Evolutionary conservation across 1,140 invertebrate genomes (phyloP).

Genomic region (Tenebrio molitor): DNA sequence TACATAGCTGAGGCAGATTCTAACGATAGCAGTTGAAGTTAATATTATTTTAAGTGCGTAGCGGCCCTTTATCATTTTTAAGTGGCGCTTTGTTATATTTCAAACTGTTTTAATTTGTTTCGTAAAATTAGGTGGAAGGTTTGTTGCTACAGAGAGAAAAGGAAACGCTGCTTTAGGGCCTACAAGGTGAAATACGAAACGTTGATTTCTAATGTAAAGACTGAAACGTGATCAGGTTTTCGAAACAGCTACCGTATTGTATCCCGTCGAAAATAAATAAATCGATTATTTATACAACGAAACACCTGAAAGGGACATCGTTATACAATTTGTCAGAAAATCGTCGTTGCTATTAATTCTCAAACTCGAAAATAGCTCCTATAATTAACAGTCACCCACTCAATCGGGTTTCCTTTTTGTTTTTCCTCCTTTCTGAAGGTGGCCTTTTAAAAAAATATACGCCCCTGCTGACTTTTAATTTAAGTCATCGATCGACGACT

Average conservation of each 20-base stretch:
- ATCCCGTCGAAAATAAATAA: slow-evolving; percentile 31
- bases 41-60: slow-evolving; percentile 25
- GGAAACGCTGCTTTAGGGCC: slow-evolving; percentile 42
- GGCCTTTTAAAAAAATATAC: background rate
- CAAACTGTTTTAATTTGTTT: slow-evolving; percentile 20
- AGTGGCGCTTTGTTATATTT: slow-evolving; percentile 14
- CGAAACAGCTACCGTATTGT: slow-evolving; percentile 16
- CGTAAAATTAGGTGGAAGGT: slow-evolving; percentile 27
- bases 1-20: too few species aligned
- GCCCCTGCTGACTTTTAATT: background rate
- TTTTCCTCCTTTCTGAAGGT: background rate
- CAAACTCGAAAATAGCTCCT: slow-evolving; percentile 22
- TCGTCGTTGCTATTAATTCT: slow-evolving; percentile 12
- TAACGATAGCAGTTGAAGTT: too few species aligned
- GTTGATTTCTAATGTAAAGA: slow-evolving; percentile 47
- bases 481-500: background rate
- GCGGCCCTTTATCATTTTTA: slow-evolving; percentile 20
- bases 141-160: slow-evolving; percentile 40
- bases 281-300: slow-evolving; percentile 32
- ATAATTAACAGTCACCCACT: slow-evolving; percentile 33
- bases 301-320: slow-evolving; percentile 10
- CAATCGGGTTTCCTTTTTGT: slow-evolving; percentile 6
- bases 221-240: slow-evolving; percentile 45
- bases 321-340: slow-evolving; percentile 7
- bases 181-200: slow-evolving; percentile 47